Evolutionary conservation across 2,113 vertebrate genomes (phyloP).

Genomic region (zebrafish (Danio rerio)): DNA sequence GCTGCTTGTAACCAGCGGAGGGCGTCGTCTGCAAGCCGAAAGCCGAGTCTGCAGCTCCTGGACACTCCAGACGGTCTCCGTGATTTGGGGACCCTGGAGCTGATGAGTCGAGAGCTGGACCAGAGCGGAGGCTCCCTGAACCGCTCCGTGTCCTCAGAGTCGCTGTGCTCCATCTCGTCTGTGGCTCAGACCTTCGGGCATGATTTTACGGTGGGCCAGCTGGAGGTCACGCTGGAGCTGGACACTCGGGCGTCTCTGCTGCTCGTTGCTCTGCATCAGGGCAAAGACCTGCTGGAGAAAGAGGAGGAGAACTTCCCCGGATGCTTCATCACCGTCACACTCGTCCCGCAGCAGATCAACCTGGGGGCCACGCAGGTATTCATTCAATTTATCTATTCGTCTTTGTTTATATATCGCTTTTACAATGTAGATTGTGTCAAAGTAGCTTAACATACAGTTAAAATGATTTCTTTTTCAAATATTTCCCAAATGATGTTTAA

Average conservation of each 20-base stretch:
- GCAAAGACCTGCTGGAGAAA: slow-evolving; percentile 94
- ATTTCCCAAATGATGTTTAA: no score
- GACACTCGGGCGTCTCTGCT: slow-evolving; percentile 74
- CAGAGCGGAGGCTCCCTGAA: slow-evolving; percentile 76
- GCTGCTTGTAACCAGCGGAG: slow-evolving; percentile 74
- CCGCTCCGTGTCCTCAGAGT: slow-evolving; percentile 91
- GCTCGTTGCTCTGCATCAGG: slow-evolving; percentile 89
- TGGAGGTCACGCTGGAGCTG: slow-evolving; percentile 92
- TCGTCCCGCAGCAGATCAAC: slow-evolving; percentile 88
- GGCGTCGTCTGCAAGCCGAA: slow-evolving; percentile 73
- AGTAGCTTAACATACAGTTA: no score
- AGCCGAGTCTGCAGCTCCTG: slow-evolving; percentile 83
- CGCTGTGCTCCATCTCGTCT: slow-evolving; percentile 94
- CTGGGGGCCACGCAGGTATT: slow-evolving; percentile 91
- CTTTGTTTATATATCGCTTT: no score
- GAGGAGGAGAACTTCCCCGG: slow-evolving; percentile 90
- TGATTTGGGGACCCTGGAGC: slow-evolving; percentile 92
- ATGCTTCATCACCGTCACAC: slow-evolving; percentile 91
- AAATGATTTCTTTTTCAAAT: no score
- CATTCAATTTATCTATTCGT: no score
- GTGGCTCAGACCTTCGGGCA: slow-evolving; percentile 96
- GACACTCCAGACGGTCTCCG: slow-evolving; percentile 87
- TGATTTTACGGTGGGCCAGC: slow-evolving; percentile 92
- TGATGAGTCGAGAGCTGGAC: slow-evolving; percentile 91
- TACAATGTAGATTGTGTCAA: no score